These are phyloP conservation scores for Siderastrea radians DNA, from an alignment of 92 coral and sea anemone genomes.

Conservation along the genomic window DNA sequence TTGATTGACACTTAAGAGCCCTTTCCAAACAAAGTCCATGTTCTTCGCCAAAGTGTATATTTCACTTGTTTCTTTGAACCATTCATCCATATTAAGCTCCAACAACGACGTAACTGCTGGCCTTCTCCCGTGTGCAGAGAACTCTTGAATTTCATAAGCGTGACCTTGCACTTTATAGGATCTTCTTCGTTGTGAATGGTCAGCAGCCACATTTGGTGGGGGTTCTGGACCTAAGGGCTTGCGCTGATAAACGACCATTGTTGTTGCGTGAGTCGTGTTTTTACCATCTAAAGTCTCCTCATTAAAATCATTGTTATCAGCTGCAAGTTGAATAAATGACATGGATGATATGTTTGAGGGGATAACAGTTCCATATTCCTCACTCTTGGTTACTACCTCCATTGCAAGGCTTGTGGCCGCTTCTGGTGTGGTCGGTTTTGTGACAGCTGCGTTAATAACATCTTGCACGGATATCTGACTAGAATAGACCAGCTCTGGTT, in stretches of 20 bases:
- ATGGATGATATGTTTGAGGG: too few species aligned
- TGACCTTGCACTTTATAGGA: slow-evolving; percentile 13
- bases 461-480: slow-evolving; percentile 33
- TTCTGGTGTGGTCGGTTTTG: too few species aligned
- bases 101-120: slow-evolving; percentile 37
- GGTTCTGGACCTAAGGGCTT: slow-evolving; percentile 34
- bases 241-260: slow-evolving; percentile 8
- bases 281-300: too few species aligned
- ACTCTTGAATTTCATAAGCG: slow-evolving; percentile 31
- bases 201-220: slow-evolving; percentile 30
- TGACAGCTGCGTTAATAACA: slow-evolving; percentile 11
- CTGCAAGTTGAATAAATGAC: too few species aligned
- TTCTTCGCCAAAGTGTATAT: not conserved
- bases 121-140: slow-evolving; percentile 44
- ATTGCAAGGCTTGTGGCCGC: too few species aligned
- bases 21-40: not conserved
- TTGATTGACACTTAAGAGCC: not conserved
- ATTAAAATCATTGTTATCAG: too few species aligned
- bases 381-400: too few species aligned
- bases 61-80: not conserved
- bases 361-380: too few species aligned
- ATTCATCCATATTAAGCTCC: not conserved
- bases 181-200: slow-evolving; percentile 26
- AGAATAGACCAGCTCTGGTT: slow-evolving; percentile 42
- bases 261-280: not conserved